These are phyloP conservation scores for Argyra leucocephala DNA, from an alignment of 2,888 invertebrate genomes.

Conservation along the genomic window DNA sequence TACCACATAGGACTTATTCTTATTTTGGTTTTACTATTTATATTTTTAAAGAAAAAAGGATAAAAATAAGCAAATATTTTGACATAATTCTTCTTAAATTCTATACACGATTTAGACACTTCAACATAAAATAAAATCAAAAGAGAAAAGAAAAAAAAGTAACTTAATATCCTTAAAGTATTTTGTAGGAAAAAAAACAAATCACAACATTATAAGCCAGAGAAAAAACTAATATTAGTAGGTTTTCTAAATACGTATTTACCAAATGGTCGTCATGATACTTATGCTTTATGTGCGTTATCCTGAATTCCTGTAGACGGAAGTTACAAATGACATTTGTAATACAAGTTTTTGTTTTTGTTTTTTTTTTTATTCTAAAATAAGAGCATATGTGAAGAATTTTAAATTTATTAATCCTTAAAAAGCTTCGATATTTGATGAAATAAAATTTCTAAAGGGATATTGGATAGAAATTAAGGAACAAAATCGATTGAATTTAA, in stretches of 20 bases:
- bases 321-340: not conserved
- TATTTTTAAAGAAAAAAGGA: not conserved
- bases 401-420: not conserved
- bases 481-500: not conserved
- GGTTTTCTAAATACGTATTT: not conserved
- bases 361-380: not conserved
- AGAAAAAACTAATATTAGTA: not conserved
- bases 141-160: not conserved
- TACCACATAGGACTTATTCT: no score
- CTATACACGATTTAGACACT: slow-evolving; percentile 2
- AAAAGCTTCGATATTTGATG: no score
- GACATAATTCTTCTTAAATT: not conserved
- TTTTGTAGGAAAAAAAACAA: not conserved
- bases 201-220: not conserved
- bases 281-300: not conserved
- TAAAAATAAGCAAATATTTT: not conserved
- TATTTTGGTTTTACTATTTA: no score
- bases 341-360: not conserved
- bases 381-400: not conserved
- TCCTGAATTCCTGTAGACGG: not conserved
- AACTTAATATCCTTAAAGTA: not conserved
- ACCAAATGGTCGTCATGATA: no score
- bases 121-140: not conserved
- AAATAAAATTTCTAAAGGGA: not conserved
- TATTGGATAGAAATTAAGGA: not conserved